Evolutionary conservation across 2,113 vertebrate genomes (phyloP).

Genomic region (Tor tambroides): DNA sequence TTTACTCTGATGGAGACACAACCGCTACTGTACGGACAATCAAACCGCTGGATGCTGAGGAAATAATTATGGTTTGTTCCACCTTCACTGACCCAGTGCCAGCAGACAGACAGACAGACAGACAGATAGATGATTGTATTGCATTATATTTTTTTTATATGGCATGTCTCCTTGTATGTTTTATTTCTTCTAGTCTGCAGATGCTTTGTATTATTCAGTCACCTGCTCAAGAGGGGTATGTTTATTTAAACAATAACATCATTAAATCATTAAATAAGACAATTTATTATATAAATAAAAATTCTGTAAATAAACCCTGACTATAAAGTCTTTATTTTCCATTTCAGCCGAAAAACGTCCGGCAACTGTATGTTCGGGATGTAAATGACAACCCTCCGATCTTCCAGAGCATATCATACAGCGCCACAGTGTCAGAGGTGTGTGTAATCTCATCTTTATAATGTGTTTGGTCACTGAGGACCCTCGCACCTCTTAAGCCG

Average conservation of each 20-base stretch:
- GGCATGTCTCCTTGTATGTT: neutral
- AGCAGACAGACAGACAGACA: no score
- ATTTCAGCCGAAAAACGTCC: conserved; percentile 59
- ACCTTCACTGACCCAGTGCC: neutral
- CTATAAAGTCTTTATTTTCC: neutral
- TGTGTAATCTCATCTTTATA: neutral
- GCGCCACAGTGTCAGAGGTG: conserved; percentile 70
- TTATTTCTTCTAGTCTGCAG: conserved; percentile 56
- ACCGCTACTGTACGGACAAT: conserved; percentile 61
- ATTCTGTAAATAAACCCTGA: neutral
- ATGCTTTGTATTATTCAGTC: conserved; percentile 61
- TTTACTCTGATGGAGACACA: conserved; percentile 11
- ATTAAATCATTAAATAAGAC: neutral
- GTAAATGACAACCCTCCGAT: conserved; percentile 73
- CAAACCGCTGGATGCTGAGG: conserved; percentile 65
- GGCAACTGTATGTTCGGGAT: conserved; percentile 62
- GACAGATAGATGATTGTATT: no score
- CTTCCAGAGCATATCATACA: conserved; percentile 67
- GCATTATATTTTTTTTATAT: neutral
- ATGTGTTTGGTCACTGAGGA: neutral
- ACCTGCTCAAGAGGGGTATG: conserved; percentile 61
- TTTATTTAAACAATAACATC: neutral
- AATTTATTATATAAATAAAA: neutral
- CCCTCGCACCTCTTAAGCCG: neutral
- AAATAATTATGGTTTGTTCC: neutral